phyloP scores from a whole-genome alignment of 2,797 vertebrate genomes.

The Thamnophis elegans region DNA sequence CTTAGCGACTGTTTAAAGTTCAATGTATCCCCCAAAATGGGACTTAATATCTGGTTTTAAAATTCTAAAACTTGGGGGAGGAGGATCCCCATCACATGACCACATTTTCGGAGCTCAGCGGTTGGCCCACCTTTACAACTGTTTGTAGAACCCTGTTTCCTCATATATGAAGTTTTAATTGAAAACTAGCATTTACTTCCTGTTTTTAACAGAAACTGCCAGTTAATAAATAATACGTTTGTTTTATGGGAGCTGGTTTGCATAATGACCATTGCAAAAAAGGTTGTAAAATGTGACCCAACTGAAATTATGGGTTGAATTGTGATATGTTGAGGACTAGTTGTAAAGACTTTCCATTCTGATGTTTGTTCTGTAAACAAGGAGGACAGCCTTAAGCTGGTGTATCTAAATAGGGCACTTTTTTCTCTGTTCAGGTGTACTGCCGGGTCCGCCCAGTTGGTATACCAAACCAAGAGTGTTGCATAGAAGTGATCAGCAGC shows the following conservation, averaged over 20 bases:
- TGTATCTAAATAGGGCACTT: not conserved
- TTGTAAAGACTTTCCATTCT: not conserved
- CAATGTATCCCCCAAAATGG: not conserved
- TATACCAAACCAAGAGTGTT: conserved; percentile 80
- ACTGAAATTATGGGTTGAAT: not conserved
- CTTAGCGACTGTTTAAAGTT: not conserved
- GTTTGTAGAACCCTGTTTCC: not conserved
- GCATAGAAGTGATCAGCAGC: conserved; percentile 89
- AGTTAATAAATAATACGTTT: not conserved
- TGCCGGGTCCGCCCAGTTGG: conserved; percentile 88
- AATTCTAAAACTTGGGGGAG: not conserved
- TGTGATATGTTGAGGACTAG: not conserved
- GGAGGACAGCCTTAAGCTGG: not conserved
- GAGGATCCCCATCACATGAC: no score
- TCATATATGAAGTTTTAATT: not conserved
- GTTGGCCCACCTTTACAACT: no score
- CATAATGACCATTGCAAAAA: not conserved
- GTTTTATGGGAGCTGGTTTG: not conserved
- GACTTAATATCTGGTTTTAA: not conserved
- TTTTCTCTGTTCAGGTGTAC: conserved; percentile 79
- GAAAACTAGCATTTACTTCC: not conserved
- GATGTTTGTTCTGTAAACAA: not conserved
- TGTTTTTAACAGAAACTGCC: not conserved
- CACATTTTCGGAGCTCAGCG: no score
- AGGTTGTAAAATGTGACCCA: not conserved